These are phyloP conservation scores for Drosophila azteca DNA, from an alignment of 1,140 invertebrate species.

Conservation along the genomic window DNA sequence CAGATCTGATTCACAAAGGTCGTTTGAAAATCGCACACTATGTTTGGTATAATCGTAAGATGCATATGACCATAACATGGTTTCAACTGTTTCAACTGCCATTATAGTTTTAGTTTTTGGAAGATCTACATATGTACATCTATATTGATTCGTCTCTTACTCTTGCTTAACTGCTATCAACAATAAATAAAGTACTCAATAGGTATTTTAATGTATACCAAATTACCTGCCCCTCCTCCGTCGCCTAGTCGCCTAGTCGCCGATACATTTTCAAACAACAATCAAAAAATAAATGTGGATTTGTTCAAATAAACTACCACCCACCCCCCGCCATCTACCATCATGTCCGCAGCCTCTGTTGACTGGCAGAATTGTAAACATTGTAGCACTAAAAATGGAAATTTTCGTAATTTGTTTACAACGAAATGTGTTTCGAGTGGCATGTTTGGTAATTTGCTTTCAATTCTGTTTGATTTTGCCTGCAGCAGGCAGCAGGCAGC, in stretches of 20 bases:
- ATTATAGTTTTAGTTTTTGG: neutral
- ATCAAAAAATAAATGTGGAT: slow-evolving; percentile 26
- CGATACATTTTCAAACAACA: slow-evolving; percentile 22
- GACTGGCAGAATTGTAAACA: slow-evolving; percentile 42
- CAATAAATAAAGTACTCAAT: slow-evolving; percentile 2
- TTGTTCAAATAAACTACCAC: slow-evolving; percentile 19
- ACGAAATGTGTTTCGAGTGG: slow-evolving; percentile 37
- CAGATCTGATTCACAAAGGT: slow-evolving; percentile 12
- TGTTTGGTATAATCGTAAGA: neutral
- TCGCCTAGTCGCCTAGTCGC: neutral
- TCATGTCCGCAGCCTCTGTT: slow-evolving; percentile 4
- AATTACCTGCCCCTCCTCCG: too few species aligned
- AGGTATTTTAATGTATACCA: neutral
- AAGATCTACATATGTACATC: too few species aligned
- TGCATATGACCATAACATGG: neutral
- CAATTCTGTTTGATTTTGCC: slow-evolving; percentile 46
- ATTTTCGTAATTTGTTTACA: slow-evolving; percentile 56
- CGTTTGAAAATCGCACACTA: neutral
- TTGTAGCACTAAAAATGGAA: slow-evolving; percentile 46
- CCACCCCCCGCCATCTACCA: slow-evolving; percentile 10
- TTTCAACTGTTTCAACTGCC: neutral
- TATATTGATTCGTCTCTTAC: too few species aligned
- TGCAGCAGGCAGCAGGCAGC: slow-evolving; percentile 10
- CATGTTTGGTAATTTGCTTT: slow-evolving; percentile 51
- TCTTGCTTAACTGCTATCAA: too few species aligned